Conservation (phyloP, 2,888 invertebrate genomes). For the Erpobdella octoculata region DNA sequence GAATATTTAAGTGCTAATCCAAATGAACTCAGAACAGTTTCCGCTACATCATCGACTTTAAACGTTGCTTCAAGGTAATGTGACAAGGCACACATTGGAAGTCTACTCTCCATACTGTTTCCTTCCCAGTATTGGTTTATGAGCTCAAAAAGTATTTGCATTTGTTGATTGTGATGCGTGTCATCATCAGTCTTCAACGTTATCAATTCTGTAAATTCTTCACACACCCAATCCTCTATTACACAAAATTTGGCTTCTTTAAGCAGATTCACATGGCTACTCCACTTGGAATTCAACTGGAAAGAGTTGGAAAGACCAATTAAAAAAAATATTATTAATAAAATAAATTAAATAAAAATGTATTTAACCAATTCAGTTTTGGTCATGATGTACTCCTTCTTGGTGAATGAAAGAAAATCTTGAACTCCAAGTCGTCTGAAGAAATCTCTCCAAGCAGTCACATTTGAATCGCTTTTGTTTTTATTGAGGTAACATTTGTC, state of each 20-base stretch:
- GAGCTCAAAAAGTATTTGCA: constrained; percentile 40
- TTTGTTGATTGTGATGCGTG: constrained; percentile 38
- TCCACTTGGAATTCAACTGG: constrained; percentile 41
- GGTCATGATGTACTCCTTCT: constrained; percentile 37
- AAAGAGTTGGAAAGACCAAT: background rate
- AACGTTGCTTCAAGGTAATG: constrained; percentile 34
- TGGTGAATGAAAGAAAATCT: constrained; percentile 41
- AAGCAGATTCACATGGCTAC: constrained; percentile 40
- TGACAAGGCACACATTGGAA: constrained; percentile 36
- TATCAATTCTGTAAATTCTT: constrained; percentile 43
- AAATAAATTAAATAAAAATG: constrained; percentile 9
- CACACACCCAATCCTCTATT: constrained; percentile 40
- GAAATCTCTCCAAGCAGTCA: constrained; percentile 44
- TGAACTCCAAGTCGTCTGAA: constrained; percentile 44
- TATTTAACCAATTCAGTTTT: too few species aligned
- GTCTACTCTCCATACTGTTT: constrained; percentile 34
- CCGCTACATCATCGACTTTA: background rate
- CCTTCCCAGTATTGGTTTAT: constrained; percentile 42
- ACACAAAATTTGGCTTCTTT: constrained; percentile 16
- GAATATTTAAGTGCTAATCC: background rate
- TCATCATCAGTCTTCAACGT: constrained; percentile 31
- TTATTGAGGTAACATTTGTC: constrained; percentile 42
- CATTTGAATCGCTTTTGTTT: constrained; percentile 24
- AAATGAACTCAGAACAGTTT: constrained; percentile 1
- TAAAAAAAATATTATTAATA: background rate